Percentiles rank a stretch among this genome's conserved stretches.
Evolutionary conservation across 2,797 vertebrate genomes (phyloP).

Genomic region (Cuniculus paca): DNA sequence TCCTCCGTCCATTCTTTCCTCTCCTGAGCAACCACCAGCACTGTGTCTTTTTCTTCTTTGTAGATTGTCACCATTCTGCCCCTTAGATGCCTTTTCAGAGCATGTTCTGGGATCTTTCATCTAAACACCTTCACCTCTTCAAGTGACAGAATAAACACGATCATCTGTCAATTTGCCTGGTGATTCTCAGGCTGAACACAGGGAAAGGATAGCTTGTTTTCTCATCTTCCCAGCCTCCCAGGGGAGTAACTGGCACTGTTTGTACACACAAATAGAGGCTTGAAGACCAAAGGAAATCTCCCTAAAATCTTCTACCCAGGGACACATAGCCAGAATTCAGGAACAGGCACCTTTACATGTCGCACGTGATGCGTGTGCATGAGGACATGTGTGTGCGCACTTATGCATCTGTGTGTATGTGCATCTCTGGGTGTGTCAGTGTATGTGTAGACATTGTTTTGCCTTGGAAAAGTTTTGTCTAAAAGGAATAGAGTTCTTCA

Average conservation of each 20-base stretch:
- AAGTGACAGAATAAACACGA: background rate
- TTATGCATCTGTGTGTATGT: too few species aligned
- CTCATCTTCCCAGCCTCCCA: background rate
- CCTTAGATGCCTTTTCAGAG: background rate
- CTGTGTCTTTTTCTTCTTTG: background rate
- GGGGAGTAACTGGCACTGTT: background rate
- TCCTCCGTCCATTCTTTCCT: too few species aligned
- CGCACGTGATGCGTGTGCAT: background rate
- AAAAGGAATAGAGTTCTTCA: background rate
- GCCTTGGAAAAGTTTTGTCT: background rate
- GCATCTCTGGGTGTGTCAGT: background rate
- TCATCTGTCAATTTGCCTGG: fast-evolving
- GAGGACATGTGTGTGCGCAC: background rate
- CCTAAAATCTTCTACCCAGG: background rate
- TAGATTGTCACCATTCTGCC: fast-evolving
- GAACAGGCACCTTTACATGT: background rate
- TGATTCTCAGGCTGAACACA: background rate
- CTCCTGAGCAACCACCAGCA: background rate
- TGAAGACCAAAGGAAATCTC: background rate
- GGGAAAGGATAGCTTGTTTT: background rate
- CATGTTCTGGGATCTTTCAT: background rate
- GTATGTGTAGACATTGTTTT: background rate
- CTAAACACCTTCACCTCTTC: background rate
- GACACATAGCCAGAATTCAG: background rate
- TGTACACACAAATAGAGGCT: background rate